Conservation (phyloP, 2,797 vertebrate species). For the Poecilia velifera region DNA sequence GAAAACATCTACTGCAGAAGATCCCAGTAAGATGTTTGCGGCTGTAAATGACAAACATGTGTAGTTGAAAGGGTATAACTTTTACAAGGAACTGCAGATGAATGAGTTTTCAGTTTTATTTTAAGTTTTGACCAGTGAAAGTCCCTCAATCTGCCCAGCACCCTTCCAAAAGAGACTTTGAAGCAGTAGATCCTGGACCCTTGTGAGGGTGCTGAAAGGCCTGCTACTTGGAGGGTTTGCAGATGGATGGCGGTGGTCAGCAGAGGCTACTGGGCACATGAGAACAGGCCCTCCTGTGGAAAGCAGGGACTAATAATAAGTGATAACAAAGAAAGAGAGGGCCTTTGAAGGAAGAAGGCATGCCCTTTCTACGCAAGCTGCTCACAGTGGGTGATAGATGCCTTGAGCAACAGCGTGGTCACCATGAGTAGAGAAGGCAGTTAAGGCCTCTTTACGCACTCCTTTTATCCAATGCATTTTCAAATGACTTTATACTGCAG, state of each 20-base stretch:
- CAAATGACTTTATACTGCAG: not conserved
- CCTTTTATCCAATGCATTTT: not conserved
- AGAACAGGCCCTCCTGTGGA: constrained; percentile 47
- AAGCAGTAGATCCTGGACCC: constrained; percentile 42
- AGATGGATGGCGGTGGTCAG: constrained; percentile 55
- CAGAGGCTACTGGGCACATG: constrained; percentile 39
- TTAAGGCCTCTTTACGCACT: not conserved
- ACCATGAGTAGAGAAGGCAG: constrained; percentile 3
- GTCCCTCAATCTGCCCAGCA: constrained; percentile 1
- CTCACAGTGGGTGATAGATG: constrained; percentile 57
- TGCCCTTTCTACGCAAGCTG: constrained; percentile 60
- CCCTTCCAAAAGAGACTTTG: constrained; percentile 31
- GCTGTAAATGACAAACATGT: not conserved
- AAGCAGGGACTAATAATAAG: constrained; percentile 65
- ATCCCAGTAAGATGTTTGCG: not conserved
- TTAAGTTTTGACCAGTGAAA: constrained; percentile 6
- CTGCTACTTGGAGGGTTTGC: constrained; percentile 34
- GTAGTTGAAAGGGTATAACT: not conserved
- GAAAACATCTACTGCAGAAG: not conserved
- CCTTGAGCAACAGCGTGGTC: constrained; percentile 45
- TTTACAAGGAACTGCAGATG: constrained; percentile 2
- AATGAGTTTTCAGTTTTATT: constrained; percentile 12
- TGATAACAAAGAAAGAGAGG: constrained; percentile 40
- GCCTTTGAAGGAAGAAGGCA: constrained; percentile 71
- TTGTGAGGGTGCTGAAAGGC: constrained; percentile 69